These are phyloP conservation scores for Dichetophora obliterata DNA, from an alignment of 2,888 invertebrate genomes.

Conservation along the genomic window DNA sequence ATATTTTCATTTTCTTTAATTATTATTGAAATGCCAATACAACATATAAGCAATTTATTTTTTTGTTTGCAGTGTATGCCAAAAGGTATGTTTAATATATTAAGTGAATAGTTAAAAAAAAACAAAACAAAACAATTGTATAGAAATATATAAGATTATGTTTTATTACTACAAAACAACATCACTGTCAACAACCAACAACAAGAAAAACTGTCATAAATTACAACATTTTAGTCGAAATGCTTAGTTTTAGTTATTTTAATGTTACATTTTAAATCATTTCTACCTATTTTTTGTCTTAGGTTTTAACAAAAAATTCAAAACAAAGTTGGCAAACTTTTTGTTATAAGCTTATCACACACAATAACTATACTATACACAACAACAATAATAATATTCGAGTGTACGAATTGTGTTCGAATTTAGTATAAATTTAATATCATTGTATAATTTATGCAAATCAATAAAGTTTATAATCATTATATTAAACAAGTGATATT, in stretches of 20 bases:
- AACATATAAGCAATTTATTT: background rate
- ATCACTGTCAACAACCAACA: background rate
- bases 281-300: slow-evolving; percentile 14
- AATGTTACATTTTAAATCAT: background rate
- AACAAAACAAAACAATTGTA: background rate
- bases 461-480: slow-evolving; percentile 24
- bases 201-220: background rate
- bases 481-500: background rate
- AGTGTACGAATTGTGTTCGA: slow-evolving; percentile 36
- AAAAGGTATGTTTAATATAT: background rate
- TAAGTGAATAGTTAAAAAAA: background rate
- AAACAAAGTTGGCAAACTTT: slow-evolving; percentile 10
- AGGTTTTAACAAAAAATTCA: background rate
- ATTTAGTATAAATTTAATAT: slow-evolving; percentile 22
- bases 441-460: slow-evolving; percentile 5
- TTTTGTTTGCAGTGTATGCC: slow-evolving; percentile 14
- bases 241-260: background rate
- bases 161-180: background rate
- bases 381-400: slow-evolving; percentile 1
- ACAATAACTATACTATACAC: background rate
- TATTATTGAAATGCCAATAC: slow-evolving; percentile 1
- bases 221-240: slow-evolving; percentile 15
- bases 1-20: background rate
- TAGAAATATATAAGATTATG: background rate
- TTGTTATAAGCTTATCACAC: slow-evolving; percentile 1